Conservation (phyloP, 2,888 invertebrate genomes). For the Netelia fuscicornis region DNA sequence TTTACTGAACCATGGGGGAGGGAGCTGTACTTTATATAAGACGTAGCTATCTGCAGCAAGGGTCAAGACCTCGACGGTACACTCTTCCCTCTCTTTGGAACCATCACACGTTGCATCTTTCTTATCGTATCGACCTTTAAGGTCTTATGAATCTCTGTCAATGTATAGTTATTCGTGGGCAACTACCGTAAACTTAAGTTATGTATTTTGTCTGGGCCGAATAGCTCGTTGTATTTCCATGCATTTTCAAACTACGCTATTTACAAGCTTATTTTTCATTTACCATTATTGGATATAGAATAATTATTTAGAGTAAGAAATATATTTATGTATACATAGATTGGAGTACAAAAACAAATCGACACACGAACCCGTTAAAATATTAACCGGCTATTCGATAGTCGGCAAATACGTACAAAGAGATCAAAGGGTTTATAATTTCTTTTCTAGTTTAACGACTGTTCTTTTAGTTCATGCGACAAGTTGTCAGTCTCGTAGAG, state of each 20-base stretch:
- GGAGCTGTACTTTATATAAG: slow-evolving; percentile 71
- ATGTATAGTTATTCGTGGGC: neutral
- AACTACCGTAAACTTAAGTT: no score
- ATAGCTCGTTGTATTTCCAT: neutral
- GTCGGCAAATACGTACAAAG: no score
- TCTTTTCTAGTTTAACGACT: no score
- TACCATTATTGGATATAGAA: neutral
- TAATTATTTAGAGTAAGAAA: no score
- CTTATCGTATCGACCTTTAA: slow-evolving; percentile 28
- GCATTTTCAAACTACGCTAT: neutral
- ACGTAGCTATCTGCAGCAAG: slow-evolving; percentile 67
- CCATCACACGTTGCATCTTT: neutral
- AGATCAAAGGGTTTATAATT: no score
- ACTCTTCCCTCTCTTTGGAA: slow-evolving; percentile 19
- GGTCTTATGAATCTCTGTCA: neutral
- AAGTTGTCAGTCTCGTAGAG: no score
- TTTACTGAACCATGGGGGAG: slow-evolving; percentile 72
- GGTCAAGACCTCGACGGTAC: slow-evolving; percentile 70
- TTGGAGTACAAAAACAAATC: no score
- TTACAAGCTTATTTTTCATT: neutral
- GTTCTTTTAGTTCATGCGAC: no score
- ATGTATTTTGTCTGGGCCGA: no score
- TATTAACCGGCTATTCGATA: no score
- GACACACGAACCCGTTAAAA: no score
- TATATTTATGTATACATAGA: no score